A percentile compares a stretch with the other conserved stretches of the same genome.
phyloP scores from a whole-genome alignment of 2,797 vertebrate species.

The Sebastolobus altivelis region DNA sequence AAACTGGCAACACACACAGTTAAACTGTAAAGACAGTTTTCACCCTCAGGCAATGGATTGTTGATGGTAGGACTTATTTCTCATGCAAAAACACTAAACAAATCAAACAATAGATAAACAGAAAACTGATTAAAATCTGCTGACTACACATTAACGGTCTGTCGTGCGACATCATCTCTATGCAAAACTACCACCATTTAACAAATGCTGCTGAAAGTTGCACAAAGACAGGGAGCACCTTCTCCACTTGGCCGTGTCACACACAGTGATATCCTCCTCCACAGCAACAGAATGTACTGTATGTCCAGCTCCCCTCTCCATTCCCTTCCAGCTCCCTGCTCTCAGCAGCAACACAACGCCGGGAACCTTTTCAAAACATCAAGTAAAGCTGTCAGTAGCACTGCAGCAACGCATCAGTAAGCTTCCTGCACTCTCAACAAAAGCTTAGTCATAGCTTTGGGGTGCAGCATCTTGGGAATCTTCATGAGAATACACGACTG shows the following conservation, averaged over 20 bases:
- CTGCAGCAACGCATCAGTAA: slow-evolving; percentile 45
- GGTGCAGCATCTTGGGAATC: slow-evolving; percentile 42
- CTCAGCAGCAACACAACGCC: slow-evolving; percentile 57
- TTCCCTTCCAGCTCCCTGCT: slow-evolving; percentile 72
- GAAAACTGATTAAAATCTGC: slow-evolving; percentile 21
- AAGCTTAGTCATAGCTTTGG: slow-evolving; percentile 12
- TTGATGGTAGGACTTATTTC: not conserved
- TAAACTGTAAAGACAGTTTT: slow-evolving; percentile 38
- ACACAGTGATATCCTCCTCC: slow-evolving; percentile 38
- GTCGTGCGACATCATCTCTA: too few relatives aligned
- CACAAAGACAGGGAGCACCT: slow-evolving; percentile 29
- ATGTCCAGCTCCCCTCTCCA: slow-evolving; percentile 46
- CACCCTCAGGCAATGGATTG: slow-evolving; percentile 24
- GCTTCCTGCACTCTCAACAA: slow-evolving; percentile 49
- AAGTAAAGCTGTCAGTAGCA: slow-evolving; percentile 57
- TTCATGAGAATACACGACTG: not conserved
- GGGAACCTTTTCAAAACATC: slow-evolving; percentile 75
- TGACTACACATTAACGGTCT: not conserved
- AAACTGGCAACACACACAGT: not conserved
- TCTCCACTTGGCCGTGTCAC: slow-evolving; percentile 44
- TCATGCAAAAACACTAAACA: slow-evolving; percentile 57
- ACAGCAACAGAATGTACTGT: slow-evolving; percentile 69
- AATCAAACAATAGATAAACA: slow-evolving; percentile 16
- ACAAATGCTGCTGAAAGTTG: not conserved
- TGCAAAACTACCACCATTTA: slow-evolving; percentile 11